Base-by-base conservation (phyloP, 37 sponge, comb jelly and placozoan species). In the Oopsacas minuta region DNA sequence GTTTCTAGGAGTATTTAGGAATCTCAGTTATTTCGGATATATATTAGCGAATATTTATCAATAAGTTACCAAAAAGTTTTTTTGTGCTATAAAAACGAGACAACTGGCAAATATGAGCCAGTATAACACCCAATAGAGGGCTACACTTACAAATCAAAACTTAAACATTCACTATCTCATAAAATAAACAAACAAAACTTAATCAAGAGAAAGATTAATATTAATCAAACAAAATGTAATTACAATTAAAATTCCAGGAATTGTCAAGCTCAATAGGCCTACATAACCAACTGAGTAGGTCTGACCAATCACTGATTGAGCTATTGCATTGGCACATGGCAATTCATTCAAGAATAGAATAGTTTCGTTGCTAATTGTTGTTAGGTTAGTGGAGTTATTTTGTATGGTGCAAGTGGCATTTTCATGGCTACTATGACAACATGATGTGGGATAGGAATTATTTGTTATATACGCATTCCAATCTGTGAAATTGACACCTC, bases 401-500 rank as follows among this genome's bases (percentile, higher is more conserved):
- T 3, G 30, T 61, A 61, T 32, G 7, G 20, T 10, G 22, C 75
- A 61, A 3, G 22, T 61, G 22, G 22, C 22, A 12, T 61, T 61
- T 25, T 10, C 28, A 25, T 10, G 7, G 28, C 7, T 5, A 61
- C 22, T 12, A 20, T 10, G 75, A 61, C 75, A 61, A 61, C 75
- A 61, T 25, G 75, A 61, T 25, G 22, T 61, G 7, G 75, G 75
- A n/a, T 25, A n/a, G 75, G 75, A 25, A n/a, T 61, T 61, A n/a
- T 61, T 61, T 3, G 17, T 25, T 7, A 61, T 25, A 61, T 25
- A 25, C 20, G 20, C 17, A 10, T 25, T 61, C 75, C 75, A 61
- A 61, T 61, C 75, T 25, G 75, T 25, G 75, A 61, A 25, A n/a
- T 61, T 61, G 22, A 61, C 75, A 25, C 75, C 75, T 61, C 75